These are phyloP conservation scores for Calycopis cecrops DNA, from an alignment of 1,140 invertebrate species.

Conservation along the genomic window DNA sequence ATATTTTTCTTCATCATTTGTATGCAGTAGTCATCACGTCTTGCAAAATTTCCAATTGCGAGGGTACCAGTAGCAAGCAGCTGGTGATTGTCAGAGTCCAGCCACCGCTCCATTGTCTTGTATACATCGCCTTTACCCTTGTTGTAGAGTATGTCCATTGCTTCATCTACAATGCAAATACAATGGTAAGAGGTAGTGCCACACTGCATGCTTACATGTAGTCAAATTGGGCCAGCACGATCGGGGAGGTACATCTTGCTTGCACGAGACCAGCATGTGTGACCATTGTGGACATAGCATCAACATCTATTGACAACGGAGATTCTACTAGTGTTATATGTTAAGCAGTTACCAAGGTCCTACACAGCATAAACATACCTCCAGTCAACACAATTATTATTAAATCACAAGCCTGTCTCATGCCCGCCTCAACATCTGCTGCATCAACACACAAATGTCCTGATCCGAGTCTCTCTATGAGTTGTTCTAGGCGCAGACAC, in stretches of 20 bases:
- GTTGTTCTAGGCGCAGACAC: slow-evolving; percentile 83
- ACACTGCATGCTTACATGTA: background rate
- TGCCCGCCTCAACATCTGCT: slow-evolving; percentile 82
- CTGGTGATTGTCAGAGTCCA: slow-evolving; percentile 83
- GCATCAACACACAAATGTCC: slow-evolving; percentile 78
- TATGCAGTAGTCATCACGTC: slow-evolving; percentile 88
- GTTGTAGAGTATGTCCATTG: slow-evolving; percentile 87
- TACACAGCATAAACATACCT: slow-evolving; percentile 74
- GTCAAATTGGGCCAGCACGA: too few relatives aligned
- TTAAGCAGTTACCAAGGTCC: background rate
- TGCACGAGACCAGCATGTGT: too few relatives aligned
- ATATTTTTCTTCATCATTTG: slow-evolving; percentile 88
- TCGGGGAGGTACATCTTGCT: too few relatives aligned
- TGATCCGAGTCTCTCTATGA: slow-evolving; percentile 80
- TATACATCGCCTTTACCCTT: slow-evolving; percentile 84
- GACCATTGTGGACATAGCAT: too few relatives aligned
- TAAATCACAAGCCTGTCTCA: slow-evolving; percentile 90
- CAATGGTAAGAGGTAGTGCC: background rate
- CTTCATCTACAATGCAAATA: slow-evolving; percentile 80
- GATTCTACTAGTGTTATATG: slow-evolving; percentile 4
- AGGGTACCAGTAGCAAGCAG: slow-evolving; percentile 87
- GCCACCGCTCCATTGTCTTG: slow-evolving; percentile 83
- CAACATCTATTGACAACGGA: too few relatives aligned
- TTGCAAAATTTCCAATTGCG: slow-evolving; percentile 92
- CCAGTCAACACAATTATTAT: slow-evolving; percentile 89